A percentile compares a stretch with the other conserved stretches of the same genome.
These are phyloP conservation scores for Lethrus apterus DNA, from an alignment of 1,140 invertebrate genomes.

Conservation along the genomic window DNA sequence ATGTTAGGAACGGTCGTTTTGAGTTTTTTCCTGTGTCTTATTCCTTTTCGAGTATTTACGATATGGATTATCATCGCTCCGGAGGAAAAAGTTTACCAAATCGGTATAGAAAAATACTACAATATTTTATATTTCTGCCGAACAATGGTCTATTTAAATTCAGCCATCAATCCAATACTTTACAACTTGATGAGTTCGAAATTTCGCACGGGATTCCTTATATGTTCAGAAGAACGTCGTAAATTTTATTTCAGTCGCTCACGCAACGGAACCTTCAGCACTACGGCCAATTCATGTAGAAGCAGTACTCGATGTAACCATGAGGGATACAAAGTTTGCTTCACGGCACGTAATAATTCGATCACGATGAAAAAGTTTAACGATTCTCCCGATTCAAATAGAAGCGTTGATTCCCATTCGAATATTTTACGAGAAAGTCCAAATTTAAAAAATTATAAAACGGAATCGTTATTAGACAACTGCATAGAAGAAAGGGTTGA, in stretches of 20 bases:
- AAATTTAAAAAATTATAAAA: not conserved
- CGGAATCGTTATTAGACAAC: not conserved
- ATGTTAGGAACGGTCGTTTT: constrained; percentile 80
- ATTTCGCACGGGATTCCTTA: constrained; percentile 67
- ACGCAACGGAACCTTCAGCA: constrained; percentile 43
- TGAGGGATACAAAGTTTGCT: constrained; percentile 34
- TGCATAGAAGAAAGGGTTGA: not conserved
- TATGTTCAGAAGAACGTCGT: constrained; percentile 51
- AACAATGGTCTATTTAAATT: constrained; percentile 81
- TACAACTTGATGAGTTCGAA: constrained; percentile 83
- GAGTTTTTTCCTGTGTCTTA: constrained; percentile 78
- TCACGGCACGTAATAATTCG: constrained; percentile 31
- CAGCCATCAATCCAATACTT: constrained; percentile 73
- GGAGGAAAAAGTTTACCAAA: constrained; percentile 47
- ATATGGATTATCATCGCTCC: constrained; percentile 68
- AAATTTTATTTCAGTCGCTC: constrained; percentile 29
- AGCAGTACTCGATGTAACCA: constrained; percentile 43
- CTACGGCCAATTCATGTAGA: constrained; percentile 43
- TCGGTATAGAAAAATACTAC: constrained; percentile 67
- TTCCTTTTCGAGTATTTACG: constrained; percentile 77
- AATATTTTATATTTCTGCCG: constrained; percentile 73
- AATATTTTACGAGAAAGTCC: constrained; percentile 22
- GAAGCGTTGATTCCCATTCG: constrained; percentile 26
- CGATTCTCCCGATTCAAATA: constrained; percentile 31
- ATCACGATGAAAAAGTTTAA: constrained; percentile 27